Evolutionary conservation across 2,113 vertebrate genomes (phyloP).

Genomic region (Rhizomys pruinosus): DNA sequence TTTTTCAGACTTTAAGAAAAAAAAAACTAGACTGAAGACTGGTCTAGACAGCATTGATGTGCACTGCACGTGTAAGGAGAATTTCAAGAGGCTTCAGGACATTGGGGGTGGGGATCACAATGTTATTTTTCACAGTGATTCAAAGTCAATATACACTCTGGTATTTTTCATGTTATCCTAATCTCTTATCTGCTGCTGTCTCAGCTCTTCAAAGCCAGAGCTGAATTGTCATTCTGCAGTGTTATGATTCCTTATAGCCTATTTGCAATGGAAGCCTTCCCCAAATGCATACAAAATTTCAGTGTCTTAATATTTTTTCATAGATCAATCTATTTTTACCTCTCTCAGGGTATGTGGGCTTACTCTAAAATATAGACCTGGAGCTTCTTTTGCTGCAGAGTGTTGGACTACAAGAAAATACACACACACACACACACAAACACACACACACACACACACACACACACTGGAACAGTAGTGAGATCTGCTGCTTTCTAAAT

Average conservation of each 20-base stretch:
- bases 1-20: not conserved
- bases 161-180: slow-evolving; percentile 44
- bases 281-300: slow-evolving; percentile 17
- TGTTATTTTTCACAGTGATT: slow-evolving; percentile 49
- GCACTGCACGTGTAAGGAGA: not conserved
- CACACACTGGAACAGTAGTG: not conserved
- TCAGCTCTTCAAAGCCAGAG: slow-evolving; percentile 49
- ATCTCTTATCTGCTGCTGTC: slow-evolving; percentile 11
- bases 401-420: no score
- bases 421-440: no score
- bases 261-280: slow-evolving; percentile 39
- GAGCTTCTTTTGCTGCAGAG: not conserved
- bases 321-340: not conserved
- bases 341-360: not conserved
- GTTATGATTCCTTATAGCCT: slow-evolving; percentile 33
- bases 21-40: not conserved
- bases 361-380: not conserved
- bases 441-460: no score
- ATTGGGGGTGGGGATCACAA: not conserved
- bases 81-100: slow-evolving; percentile 41
- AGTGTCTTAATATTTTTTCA: slow-evolving; percentile 31
- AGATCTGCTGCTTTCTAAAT: not conserved
- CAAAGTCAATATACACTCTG: slow-evolving; percentile 32
- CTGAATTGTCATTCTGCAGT: slow-evolving; percentile 3
- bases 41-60: slow-evolving; percentile 4